These are phyloP conservation scores for Pluvialis apricaria DNA, from an alignment of 2,113 vertebrate species.

Conservation along the genomic window DNA sequence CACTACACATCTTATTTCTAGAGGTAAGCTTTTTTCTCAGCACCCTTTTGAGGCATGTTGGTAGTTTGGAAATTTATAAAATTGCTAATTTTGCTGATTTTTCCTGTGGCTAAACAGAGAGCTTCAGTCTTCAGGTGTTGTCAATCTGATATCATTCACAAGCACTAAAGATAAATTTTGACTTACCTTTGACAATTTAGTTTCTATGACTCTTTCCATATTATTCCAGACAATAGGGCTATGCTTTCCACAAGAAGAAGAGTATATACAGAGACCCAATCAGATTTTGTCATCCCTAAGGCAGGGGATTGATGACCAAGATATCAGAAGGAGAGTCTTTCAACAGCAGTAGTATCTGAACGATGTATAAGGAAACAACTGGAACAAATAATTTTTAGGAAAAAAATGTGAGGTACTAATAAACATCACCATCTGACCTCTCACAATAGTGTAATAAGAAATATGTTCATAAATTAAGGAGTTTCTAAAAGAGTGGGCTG, in stretches of 20 bases:
- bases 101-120: conserved; percentile 1
- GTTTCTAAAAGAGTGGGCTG: conserved; percentile 32
- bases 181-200: conserved; percentile 71
- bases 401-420: conserved; percentile 69
- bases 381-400: conserved; percentile 73
- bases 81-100: neutral
- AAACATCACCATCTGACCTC: conserved; percentile 69
- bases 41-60: neutral
- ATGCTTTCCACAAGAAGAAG: conserved; percentile 69
- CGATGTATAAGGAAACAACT: conserved; percentile 70
- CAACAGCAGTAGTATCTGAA: conserved; percentile 71
- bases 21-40: neutral
- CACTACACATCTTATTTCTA: neutral
- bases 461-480: conserved; percentile 50
- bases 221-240: conserved; percentile 80
- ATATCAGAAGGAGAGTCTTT: conserved; percentile 67
- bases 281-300: conserved; percentile 72
- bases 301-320: conserved; percentile 66
- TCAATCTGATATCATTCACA: conserved; percentile 27
- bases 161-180: conserved; percentile 63
- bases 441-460: conserved; percentile 65
- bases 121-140: conserved; percentile 30
- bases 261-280: conserved; percentile 66
- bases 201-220: conserved; percentile 80
- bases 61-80: neutral